Evolutionary conservation across 2,888 invertebrate genomes (phyloP).

Genomic region (Sinelater perroti): DNA sequence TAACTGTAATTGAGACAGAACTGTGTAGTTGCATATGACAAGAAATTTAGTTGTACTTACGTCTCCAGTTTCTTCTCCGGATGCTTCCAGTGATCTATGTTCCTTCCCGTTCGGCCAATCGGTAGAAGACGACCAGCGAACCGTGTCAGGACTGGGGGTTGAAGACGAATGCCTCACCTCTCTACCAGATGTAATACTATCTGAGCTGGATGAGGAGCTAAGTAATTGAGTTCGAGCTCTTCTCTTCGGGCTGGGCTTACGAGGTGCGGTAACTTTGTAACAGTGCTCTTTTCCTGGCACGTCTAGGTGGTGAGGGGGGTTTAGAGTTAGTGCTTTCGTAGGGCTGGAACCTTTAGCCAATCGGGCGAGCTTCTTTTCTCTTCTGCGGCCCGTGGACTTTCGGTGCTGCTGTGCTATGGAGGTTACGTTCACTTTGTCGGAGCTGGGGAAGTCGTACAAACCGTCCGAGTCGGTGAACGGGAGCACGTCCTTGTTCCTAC

Average conservation of each 20-base stretch:
- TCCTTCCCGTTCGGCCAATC: conserved; percentile 57
- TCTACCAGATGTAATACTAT: conserved; percentile 65
- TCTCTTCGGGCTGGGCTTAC: conserved; percentile 68
- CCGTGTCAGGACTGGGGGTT: conserved; percentile 61
- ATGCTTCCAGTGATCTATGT: conserved; percentile 58
- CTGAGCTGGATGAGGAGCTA: conserved; percentile 69
- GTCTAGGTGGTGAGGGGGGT: conserved; percentile 68
- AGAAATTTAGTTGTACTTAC: conserved; percentile 51
- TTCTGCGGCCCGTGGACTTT: conserved; percentile 70
- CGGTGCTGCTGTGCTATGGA: conserved; percentile 64
- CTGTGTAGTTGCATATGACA: not conserved
- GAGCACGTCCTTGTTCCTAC: conserved; percentile 68
- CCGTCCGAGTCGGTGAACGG: conserved; percentile 84
- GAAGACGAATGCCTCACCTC: conserved; percentile 59
- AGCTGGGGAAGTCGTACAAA: conserved; percentile 81
- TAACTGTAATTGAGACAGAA: conserved; percentile 2
- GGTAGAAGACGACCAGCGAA: conserved; percentile 57
- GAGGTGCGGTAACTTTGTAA: conserved; percentile 57
- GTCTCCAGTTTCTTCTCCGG: conserved; percentile 64
- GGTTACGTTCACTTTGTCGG: conserved; percentile 67
- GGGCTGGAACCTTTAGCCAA: conserved; percentile 64
- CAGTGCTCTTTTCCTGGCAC: conserved; percentile 63
- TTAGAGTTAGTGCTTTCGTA: conserved; percentile 65
- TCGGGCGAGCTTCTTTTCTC: conserved; percentile 68
- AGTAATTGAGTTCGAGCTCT: conserved; percentile 64